Evolutionary conservation across 1,140 invertebrate genomes (phyloP), one percentile per base, ranked within the genome.

Genomic region (Papilio glaucus): DNA sequence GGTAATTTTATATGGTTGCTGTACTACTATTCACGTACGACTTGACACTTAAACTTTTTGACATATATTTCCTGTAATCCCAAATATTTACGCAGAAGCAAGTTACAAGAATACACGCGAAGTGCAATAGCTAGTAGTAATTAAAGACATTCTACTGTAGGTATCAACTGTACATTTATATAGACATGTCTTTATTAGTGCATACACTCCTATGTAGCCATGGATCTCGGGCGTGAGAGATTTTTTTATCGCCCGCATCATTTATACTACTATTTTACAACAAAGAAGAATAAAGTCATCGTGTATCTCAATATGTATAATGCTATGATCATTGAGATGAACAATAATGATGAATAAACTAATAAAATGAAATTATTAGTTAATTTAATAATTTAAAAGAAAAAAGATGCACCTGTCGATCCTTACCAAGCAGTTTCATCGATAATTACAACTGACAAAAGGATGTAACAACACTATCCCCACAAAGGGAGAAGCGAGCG

Each of bases 401-500:
- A 83, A 77, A 76, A 76, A 62, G 57, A 77, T 76, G 45, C 68
- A 67, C 29, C 62, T 80, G 62, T 77, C 61, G 67, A 45, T 53
- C 39, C 45, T 33, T 39, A 72, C 71, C 71, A 77, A 76, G 76
- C 77, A 81, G n/a, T 42, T 78, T 77, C 75, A 82, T 79, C 83
- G 78, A 83, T 83, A 85, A 85, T 85, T 83, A 79, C 77, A 77
- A 60, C 63, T 73, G 62, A 85, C 83, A 83, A 85, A 80, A 73
- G 75, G 63, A 72, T 80, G 79, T 81, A 81, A 80, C 81, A 77
- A 81, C 80, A 82, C 77, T 82, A 78, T 77, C 57, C n/a, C 62
- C 42, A 75, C 67, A 77, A 76, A 69, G 45, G 29, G n/a, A n/a
- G n/a, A n/a, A 82, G 71, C 67, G 60, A 60, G 49, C 42, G 60